These are phyloP conservation scores for Lamproptera curius DNA, from an alignment of 2,888 invertebrate species.

Conservation along the genomic window DNA sequence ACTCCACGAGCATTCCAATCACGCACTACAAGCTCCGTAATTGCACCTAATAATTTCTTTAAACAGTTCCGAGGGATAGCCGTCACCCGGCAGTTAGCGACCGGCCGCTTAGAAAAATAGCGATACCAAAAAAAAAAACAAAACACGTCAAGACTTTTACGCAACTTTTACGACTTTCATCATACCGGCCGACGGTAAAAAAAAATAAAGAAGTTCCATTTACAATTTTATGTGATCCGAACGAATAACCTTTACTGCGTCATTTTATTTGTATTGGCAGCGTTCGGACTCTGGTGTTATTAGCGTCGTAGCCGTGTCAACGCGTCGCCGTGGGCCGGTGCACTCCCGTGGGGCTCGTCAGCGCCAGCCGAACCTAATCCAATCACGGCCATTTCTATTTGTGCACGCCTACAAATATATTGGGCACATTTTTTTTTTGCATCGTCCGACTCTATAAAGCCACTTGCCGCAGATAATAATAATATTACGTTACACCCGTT, in stretches of 20 bases:
- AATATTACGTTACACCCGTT: background rate
- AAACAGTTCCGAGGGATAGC: slow-evolving; percentile 47
- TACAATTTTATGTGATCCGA: slow-evolving; percentile 40
- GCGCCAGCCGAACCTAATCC: slow-evolving; percentile 79
- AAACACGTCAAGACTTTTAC: slow-evolving; percentile 9
- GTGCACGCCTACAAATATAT: slow-evolving; percentile 50
- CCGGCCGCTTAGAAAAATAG: slow-evolving; percentile 9
- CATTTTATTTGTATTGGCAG: slow-evolving; percentile 55
- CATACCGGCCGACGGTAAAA: slow-evolving; percentile 32
- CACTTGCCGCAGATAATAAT: too few relatives aligned
- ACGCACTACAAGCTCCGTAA: slow-evolving; percentile 75
- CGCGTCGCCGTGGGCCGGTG: slow-evolving; percentile 52
- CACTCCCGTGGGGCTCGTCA: slow-evolving; percentile 81
- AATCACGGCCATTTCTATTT: slow-evolving; percentile 73
- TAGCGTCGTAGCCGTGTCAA: slow-evolving; percentile 49
- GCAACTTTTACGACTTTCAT: slow-evolving; percentile 27
- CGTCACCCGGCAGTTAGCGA: slow-evolving; percentile 15
- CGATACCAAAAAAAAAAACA: slow-evolving; percentile 1
- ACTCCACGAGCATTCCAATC: slow-evolving; percentile 66
- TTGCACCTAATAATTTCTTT: slow-evolving; percentile 77
- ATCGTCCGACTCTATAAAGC: slow-evolving; percentile 1
- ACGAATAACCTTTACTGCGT: slow-evolving; percentile 42
- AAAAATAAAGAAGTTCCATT: slow-evolving; percentile 41
- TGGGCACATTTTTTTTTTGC: slow-evolving; percentile 25
- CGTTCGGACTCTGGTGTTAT: slow-evolving; percentile 45